phyloP scores from a whole-genome alignment of 2,113 vertebrate genomes.

The Otis tarda region DNA sequence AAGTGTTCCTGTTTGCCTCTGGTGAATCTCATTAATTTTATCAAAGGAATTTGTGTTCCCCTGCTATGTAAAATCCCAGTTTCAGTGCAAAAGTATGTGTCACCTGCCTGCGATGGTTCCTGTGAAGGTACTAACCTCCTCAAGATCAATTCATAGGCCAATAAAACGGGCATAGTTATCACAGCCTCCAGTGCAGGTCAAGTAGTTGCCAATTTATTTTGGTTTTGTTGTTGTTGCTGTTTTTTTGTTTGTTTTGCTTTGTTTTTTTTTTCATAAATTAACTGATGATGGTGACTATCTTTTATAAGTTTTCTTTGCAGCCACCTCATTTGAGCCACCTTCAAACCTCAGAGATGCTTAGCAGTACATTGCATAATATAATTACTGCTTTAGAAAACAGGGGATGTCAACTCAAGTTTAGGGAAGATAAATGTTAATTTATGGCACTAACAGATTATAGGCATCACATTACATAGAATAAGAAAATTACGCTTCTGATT shows the following conservation, averaged over 20 bases:
- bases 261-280: not conserved
- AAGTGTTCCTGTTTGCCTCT: not conserved
- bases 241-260: not conserved
- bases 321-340: not conserved
- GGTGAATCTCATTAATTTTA: constrained; percentile 32
- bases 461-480: not conserved
- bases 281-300: not conserved
- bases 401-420: not conserved
- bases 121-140: not conserved
- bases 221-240: not conserved
- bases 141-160: not conserved
- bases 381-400: not conserved
- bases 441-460: not conserved
- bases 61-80: not conserved
- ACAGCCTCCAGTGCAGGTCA: not conserved
- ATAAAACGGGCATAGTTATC: not conserved
- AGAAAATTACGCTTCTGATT: not conserved
- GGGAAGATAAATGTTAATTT: not conserved
- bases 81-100: not conserved
- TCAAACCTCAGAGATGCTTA: not conserved
- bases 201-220: not conserved
- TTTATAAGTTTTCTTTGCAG: not conserved
- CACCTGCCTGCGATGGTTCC: not conserved
- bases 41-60: constrained; percentile 13
- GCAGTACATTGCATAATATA: not conserved